Evolutionary conservation across 1,140 invertebrate species (phyloP).

Genomic region (Drosophila sp.): DNA sequence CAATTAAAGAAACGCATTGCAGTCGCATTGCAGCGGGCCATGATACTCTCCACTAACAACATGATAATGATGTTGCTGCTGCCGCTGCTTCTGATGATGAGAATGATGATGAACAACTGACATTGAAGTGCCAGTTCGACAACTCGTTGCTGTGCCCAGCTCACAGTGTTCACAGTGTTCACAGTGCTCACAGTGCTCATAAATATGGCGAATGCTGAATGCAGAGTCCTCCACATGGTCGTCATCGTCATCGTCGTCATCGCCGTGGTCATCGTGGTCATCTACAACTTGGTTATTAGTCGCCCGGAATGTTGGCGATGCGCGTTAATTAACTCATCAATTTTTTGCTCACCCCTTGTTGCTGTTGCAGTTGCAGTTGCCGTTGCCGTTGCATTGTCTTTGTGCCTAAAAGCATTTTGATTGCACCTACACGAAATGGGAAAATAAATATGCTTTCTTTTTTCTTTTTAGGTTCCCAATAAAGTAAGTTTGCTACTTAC

Average conservation of each 20-base stretch:
- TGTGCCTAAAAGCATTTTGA: constrained; percentile 62
- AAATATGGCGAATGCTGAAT: constrained; percentile 66
- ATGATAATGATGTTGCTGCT: constrained; percentile 51
- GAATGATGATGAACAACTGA: constrained; percentile 78
- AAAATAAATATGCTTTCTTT: background rate
- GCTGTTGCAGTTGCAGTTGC: constrained; percentile 39
- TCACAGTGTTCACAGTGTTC: background rate
- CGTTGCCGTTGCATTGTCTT: constrained; percentile 36
- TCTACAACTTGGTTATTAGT: constrained; percentile 83
- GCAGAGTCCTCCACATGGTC: constrained; percentile 25
- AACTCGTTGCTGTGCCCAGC: constrained; percentile 46
- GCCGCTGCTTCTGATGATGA: constrained; percentile 61
- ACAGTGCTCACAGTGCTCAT: constrained; percentile 55
- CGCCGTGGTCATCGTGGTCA: constrained; percentile 63
- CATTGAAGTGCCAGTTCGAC: constrained; percentile 81
- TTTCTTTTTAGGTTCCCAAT: too few species aligned
- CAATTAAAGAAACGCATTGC: constrained; percentile 83
- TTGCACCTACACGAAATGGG: constrained; percentile 46
- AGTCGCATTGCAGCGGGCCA: constrained; percentile 53
- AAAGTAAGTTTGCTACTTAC: too few species aligned
- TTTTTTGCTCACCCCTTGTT: constrained; percentile 58
- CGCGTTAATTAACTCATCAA: constrained; percentile 83
- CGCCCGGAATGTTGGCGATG: constrained; percentile 81
- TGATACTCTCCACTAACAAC: constrained; percentile 58
- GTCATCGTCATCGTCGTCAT: constrained; percentile 41